Evolutionary conservation across 2,797 vertebrate genomes (phyloP), one percentile per base, ranked within the genome.

Genomic region (Poeciliopsis infans): DNA sequence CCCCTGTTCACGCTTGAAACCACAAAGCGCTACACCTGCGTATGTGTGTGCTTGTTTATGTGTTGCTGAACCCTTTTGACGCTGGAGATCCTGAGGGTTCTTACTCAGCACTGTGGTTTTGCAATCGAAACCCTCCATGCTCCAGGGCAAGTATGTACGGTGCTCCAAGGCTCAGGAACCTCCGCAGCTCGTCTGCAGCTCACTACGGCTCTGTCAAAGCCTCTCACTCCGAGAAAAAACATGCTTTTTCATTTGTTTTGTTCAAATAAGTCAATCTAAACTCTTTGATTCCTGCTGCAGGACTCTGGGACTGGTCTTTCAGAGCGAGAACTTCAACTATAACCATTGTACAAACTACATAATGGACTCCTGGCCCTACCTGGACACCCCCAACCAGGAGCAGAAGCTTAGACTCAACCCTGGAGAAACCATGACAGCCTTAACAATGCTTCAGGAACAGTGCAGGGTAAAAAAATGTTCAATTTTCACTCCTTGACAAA

Each of bases 371-470:
- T 99, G 98, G 98, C 85, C 92, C 20, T 98, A 98, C 90, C 85
- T 97, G 85, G 97, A 99, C 71, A 96, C 89, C 76, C 90, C 85
- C 78, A 51, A 74, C 85, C 95, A 94, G 0, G 97, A 97, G 0
- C 95, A 93, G 74, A 97, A 98, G 96, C 93, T 96, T 94, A 95
- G 97, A 86, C 96, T 97, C 49, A 96, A 96, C 0, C 95, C 97
- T 0, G 97, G 97, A 0, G 98, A 99, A 0, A 97, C 99, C 87
- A 91, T 97, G 0, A 28, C 96, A 0, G 97, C 97, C 15, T 76
- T 98, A 66, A 97, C 97, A 77, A 96, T 99, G 87, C 96, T 99
- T 82, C 98, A 97, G 0, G 98, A 99, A 79, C 97, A 97, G 85
- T 98, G 97, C 94, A 98, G 97, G 97, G 98, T 98, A 93, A 0